A percentile compares a stretch with the other conserved stretches of the same genome.
These are phyloP conservation scores for Caenorhabditis sp. DNA, from an alignment of 2,888 invertebrate species.

Conservation along the genomic window DNA sequence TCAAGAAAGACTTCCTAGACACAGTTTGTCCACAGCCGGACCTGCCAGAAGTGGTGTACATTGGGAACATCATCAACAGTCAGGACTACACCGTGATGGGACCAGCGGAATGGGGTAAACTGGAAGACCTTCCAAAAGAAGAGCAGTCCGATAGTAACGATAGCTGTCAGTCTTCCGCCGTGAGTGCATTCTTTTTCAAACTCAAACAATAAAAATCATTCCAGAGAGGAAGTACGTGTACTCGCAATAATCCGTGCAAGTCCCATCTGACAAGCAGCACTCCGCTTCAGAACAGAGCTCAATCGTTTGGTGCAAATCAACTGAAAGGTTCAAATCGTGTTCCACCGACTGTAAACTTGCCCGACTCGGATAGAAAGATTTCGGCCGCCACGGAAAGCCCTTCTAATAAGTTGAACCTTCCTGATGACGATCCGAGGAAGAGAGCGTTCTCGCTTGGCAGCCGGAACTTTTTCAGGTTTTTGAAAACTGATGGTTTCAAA, in stretches of 20 bases:
- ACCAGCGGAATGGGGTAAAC: constrained; percentile 26
- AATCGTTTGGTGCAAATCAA: constrained; percentile 31
- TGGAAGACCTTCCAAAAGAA: constrained; percentile 2
- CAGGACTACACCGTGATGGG: constrained; percentile 27
- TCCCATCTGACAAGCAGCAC: constrained; percentile 8
- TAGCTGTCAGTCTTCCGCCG: constrained; percentile 70
- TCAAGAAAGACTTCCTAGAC: constrained; percentile 4
- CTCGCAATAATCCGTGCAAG: not conserved
- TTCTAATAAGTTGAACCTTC: constrained; percentile 32
- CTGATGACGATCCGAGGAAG: constrained; percentile 67
- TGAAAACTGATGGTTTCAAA: too few species aligned
- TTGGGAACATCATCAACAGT: not conserved
- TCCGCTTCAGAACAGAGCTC: constrained; percentile 22
- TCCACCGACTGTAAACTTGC: constrained; percentile 58
- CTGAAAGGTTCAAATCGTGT: constrained; percentile 11
- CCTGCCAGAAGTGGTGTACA: not conserved
- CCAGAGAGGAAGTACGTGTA: constrained; percentile 13
- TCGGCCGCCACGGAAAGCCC: constrained; percentile 12
- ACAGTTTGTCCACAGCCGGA: not conserved
- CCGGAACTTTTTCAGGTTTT: constrained; percentile 66
- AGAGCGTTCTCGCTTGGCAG: constrained; percentile 74
- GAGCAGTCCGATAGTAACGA: constrained; percentile 68
- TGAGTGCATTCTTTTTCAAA: too few species aligned
- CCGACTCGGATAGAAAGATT: constrained; percentile 28
- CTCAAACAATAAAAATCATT: too few species aligned